Base-by-base conservation (phyloP, 2,113 vertebrate species). In the Acinonyx jubatus region DNA sequence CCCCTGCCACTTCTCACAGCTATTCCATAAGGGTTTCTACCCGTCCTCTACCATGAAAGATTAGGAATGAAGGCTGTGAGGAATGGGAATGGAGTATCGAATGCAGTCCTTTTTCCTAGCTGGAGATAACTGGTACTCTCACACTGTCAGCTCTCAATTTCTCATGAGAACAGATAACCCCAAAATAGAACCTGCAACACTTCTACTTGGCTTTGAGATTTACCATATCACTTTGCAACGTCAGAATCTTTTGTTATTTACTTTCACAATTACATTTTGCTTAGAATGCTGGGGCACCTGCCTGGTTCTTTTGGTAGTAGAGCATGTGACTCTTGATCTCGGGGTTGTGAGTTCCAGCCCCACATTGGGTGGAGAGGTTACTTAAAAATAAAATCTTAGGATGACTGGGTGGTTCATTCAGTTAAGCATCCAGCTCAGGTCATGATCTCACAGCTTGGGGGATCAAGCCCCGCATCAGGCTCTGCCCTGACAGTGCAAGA, bases 221-320 rank as follows among this genome's bases (percentile, higher is more conserved):
- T 96, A 79, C 87, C 3, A 0, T 78, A 50, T 91, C 45, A 15
- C 81, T 93, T 93, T 71, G 76, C 36, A 96, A 88, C 82, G 19
- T 94, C 90, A 78, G 79, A 84, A 93, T 63, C 36, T 95, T 93
- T 89, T 89, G 79, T 78, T 78, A 88, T 78, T 89, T 90, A 45
- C 33, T 87, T 96, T 36, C 52, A 79, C 5, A 52, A 5, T 93
- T 94, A 31, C 89, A 81, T 90, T 92, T 92, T 96, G 21, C 36
- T 95, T 96, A 74, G 74, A 85, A 90, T 89, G 55, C 41, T 76
- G 41, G 25, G 7, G 3, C 8, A 11, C 41, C 41, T 45, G 25
- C 13, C 14, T 76, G 73, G 41, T 27, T 76, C 41, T 45, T 76
- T 76, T 23, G 2, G 73, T 45, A 74, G 73, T 74, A 74, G 38